Evolutionary conservation across 2,797 vertebrate species (phyloP).

Genomic region (Centroberyx gerrardi): DNA sequence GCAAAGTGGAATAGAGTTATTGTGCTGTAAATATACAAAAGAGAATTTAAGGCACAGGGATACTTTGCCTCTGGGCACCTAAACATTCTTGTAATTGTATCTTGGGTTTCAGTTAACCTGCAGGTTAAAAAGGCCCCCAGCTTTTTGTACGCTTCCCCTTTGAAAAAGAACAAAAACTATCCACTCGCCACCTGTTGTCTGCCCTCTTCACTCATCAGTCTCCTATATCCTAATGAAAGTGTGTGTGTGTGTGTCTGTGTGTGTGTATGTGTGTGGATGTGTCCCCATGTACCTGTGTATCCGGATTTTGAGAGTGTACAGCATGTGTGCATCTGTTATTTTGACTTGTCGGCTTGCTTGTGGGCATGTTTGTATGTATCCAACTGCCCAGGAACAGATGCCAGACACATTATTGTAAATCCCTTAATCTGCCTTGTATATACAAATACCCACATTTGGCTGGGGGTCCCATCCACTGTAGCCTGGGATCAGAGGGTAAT

Average conservation of each 20-base stretch:
- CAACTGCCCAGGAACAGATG: constrained; percentile 77
- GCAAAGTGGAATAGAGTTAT: constrained; percentile 2
- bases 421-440: constrained; percentile 81
- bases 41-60: constrained; percentile 24
- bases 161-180: constrained; percentile 68
- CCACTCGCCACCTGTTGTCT: constrained; percentile 69
- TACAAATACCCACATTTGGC: constrained; percentile 74
- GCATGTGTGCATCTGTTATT: constrained; percentile 74
- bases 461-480: constrained; percentile 45
- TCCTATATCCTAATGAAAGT: constrained; percentile 60
- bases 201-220: constrained; percentile 53
- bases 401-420: constrained; percentile 79
- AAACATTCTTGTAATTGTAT: constrained; percentile 66
- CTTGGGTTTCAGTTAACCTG: constrained; percentile 71
- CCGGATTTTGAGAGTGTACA: constrained; percentile 45
- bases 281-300: constrained; percentile 48
- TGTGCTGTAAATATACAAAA: constrained; percentile 38
- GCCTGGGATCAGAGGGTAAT: constrained; percentile 62
- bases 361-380: constrained; percentile 60
- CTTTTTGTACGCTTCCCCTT: constrained; percentile 57
- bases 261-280: constrained; percentile 33
- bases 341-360: constrained; percentile 52
- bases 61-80: constrained; percentile 56
- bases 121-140: constrained; percentile 53
- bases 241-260: constrained; percentile 30